phyloP scores from a whole-genome alignment of 2,888 invertebrate species.

The Anaspis maculata region DNA sequence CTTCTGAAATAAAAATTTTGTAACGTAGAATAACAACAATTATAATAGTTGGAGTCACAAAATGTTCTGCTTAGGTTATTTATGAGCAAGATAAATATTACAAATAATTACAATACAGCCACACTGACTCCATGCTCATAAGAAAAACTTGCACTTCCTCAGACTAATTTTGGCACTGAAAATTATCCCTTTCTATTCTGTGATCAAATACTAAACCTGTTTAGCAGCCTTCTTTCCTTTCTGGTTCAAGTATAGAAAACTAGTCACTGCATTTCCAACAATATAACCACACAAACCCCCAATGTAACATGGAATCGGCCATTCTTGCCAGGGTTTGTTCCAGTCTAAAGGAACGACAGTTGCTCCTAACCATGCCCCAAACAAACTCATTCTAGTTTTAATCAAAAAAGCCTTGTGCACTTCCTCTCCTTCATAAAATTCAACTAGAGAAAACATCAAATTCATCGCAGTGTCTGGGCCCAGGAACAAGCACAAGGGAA shows the following conservation, averaged over 20 bases:
- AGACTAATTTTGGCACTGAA: too few relatives aligned
- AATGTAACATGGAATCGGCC: slow-evolving; percentile 65
- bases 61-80: too few relatives aligned
- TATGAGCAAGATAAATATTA: too few relatives aligned
- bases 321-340: slow-evolving; percentile 82
- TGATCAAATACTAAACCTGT: slow-evolving; percentile 11
- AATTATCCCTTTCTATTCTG: too few relatives aligned
- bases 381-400: slow-evolving; percentile 50
- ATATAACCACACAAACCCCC: slow-evolving; percentile 59
- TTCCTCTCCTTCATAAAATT: slow-evolving; percentile 44
- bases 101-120: too few relatives aligned
- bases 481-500: slow-evolving; percentile 54
- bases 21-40: too few relatives aligned
- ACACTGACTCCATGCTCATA: too few relatives aligned
- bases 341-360: slow-evolving; percentile 83
- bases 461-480: slow-evolving; percentile 52
- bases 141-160: too few relatives aligned
- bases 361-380: slow-evolving; percentile 80
- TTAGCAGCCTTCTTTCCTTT: slow-evolving; percentile 6
- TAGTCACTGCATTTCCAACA: slow-evolving; percentile 16
- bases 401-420: slow-evolving; percentile 50
- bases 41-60: too few relatives aligned
- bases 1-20: too few relatives aligned
- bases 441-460: slow-evolving; percentile 47
- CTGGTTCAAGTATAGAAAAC: slow-evolving; percentile 2